Base-by-base conservation (phyloP, 35 echinoderm and acorn worm genomes). In the Diadema setosum region DNA sequence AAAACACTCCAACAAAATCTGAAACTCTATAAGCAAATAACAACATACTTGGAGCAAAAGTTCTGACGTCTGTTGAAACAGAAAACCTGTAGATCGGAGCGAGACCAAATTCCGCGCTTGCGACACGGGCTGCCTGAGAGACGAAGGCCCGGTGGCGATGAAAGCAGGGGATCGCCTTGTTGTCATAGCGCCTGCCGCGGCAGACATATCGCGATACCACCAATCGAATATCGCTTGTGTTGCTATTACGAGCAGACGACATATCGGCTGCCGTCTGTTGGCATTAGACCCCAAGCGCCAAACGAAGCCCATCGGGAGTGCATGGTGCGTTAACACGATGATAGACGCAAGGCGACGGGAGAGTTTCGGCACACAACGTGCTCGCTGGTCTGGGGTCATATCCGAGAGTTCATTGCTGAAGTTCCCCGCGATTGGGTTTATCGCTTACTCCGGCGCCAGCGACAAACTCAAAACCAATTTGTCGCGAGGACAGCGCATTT, bases 321-420 rank as follows among this genome's bases (percentile, higher is more conserved):
- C 73, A 78, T 41, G 73, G 35, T 78, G 73, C 73, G 73, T 78
- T 78, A 78, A 78, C 73, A 41, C 73, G 73, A 42, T 78, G 73
- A 78, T 41, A 78, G 73, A 78, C 73, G 73, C 37, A 20, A 33
- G 73, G 73, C 73, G 73, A 42, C 73, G 73, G 35, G 73, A 78
- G 73, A 78, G 40, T 78, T 78, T 21, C 27, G 73, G 34, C n/a
- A n/a, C n/a, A n/a, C 44, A 21, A 36, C 73, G 73, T 44, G 73
- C 40, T 78, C 35, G 73, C 73, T 44, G 24, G 73, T 34, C 37
- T n/a, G 73, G 73, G 73, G 39, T 41, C 39, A 24, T 15, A 8
- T 55, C 63, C 63, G 63, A 67, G 63, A 67, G 63, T 67, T 67
- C 63, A 67, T 67, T 67, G 63, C 63, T 34, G 73, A 78, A n/a